These are phyloP conservation scores for Sclerodermus sp. DNA, from an alignment of 2,888 invertebrate species.

Conservation along the genomic window DNA sequence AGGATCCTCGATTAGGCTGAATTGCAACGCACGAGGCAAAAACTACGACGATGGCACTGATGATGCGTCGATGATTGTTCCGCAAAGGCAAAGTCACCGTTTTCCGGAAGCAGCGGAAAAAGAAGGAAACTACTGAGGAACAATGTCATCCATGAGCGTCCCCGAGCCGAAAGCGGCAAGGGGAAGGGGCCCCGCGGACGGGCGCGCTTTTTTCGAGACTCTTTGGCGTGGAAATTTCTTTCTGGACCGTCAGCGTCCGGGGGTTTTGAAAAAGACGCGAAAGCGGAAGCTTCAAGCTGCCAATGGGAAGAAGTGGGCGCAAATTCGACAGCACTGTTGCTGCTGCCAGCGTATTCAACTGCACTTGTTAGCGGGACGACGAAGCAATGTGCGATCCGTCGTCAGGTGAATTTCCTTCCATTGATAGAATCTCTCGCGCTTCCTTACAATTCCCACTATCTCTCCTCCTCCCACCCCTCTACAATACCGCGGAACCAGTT, in stretches of 20 bases:
- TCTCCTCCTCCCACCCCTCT: too few relatives aligned
- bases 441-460: too few relatives aligned
- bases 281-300: conserved; percentile 45
- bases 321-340: conserved; percentile 35
- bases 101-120: too few relatives aligned
- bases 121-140: not conserved
- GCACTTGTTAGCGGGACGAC: conserved; percentile 49
- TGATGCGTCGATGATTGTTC: too few relatives aligned
- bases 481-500: too few relatives aligned
- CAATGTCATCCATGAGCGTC: conserved; percentile 48
- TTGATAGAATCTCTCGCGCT: too few relatives aligned
- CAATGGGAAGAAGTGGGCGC: conserved; percentile 38
- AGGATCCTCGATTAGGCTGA: too few relatives aligned
- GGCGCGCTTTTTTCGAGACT: conserved; percentile 71
- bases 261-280: conserved; percentile 44
- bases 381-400: conserved; percentile 49
- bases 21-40: too few relatives aligned
- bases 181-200: conserved; percentile 60
- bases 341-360: conserved; percentile 53
- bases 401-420: conserved; percentile 43
- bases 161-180: conserved; percentile 51
- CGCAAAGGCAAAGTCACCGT: too few relatives aligned
- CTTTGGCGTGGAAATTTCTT: conserved; percentile 71
- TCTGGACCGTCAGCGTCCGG: conserved; percentile 42
- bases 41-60: too few relatives aligned